A percentile compares a stretch with the other conserved stretches of the same genome.
Evolutionary conservation across 2,888 invertebrate genomes (phyloP).

Genomic region (Dicyrtoma fusca): DNA sequence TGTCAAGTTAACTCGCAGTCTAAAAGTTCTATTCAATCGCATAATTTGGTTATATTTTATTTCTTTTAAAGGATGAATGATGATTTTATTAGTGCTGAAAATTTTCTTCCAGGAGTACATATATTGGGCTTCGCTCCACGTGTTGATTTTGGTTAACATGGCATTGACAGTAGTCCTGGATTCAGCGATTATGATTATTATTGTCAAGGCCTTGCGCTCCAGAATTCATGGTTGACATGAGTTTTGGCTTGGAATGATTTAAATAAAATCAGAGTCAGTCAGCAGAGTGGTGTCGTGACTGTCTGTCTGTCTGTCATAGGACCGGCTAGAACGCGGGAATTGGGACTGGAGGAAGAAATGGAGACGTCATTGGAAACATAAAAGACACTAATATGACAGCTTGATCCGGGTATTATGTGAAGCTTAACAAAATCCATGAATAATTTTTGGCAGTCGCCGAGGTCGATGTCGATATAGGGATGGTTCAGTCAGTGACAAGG

Average conservation of each 20-base stretch:
- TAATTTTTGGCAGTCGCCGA: conserved; percentile 43
- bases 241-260: neutral
- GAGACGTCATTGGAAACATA: conserved; percentile 42
- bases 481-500: conserved; percentile 27
- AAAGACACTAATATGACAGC: conserved; percentile 53
- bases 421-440: conserved; percentile 43
- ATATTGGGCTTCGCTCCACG: no score
- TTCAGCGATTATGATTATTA: neutral
- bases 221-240: neutral
- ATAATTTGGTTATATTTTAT: no score
- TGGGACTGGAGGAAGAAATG: conserved; percentile 30
- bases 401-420: conserved; percentile 46
- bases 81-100: no score
- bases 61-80: no score
- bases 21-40: no score
- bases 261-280: neutral
- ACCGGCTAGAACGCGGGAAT: neutral
- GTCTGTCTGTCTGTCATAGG: neutral
- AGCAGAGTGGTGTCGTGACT: no score
- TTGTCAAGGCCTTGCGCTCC: no score
- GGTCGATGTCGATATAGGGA: conserved; percentile 6
- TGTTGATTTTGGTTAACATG: no score
- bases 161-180: neutral
- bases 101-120: no score
- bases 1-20: no score